Base-by-base conservation (phyloP, 2,888 invertebrate species). In the Macaria liturata region DNA sequence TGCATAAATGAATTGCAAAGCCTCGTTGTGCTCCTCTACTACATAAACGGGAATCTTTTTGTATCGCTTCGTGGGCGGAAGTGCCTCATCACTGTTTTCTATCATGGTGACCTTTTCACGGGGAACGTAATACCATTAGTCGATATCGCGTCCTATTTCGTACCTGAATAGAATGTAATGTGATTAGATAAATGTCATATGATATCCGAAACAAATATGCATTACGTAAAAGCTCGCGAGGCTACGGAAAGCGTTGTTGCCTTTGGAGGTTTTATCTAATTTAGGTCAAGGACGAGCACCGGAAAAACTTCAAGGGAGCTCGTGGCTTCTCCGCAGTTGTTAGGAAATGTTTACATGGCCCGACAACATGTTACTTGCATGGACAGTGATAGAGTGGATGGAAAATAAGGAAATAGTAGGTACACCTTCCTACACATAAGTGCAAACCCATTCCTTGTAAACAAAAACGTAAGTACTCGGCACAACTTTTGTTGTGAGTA, bases 11-110 rank as follows among this genome's bases (percentile, higher is more conserved):
- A 95, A 95, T 65, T 95, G 95, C 65, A 96, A 82, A 31, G 95
- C 96, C 71, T 96, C 96, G 82, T 97, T 94, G 83, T 97, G 97
- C 72, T 95, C 94, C 75, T 97, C 97, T 2, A 95, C 96, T 31
- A 96, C 93, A 78, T 95, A 95, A 62, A 96, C 92, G 9, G 96
- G 96, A 54, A 96, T 94, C 79, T 94, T 94, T 81, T 93, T 93
- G 76, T 93, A 94, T 62, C 83, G 84, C 74, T 94, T 94, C 49
- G 84, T 59, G 46, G 74, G 71, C 45, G 70, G 65, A 34, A 64
- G 44, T 52, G 52, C 51, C 42, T 64, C 67, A 56, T 59, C 65
- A 57, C 57, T 62, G 54, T 49, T 60, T 67, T 70, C 64, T 32
- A 71, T 57, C 75, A 76, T 80, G 59, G 32, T 49, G 48, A 54